A percentile compares a stretch with the other conserved stretches of the same genome.
These are phyloP conservation scores for Ochotona princeps DNA, from an alignment of 2,113 vertebrate genomes.

Conservation along the genomic window DNA sequence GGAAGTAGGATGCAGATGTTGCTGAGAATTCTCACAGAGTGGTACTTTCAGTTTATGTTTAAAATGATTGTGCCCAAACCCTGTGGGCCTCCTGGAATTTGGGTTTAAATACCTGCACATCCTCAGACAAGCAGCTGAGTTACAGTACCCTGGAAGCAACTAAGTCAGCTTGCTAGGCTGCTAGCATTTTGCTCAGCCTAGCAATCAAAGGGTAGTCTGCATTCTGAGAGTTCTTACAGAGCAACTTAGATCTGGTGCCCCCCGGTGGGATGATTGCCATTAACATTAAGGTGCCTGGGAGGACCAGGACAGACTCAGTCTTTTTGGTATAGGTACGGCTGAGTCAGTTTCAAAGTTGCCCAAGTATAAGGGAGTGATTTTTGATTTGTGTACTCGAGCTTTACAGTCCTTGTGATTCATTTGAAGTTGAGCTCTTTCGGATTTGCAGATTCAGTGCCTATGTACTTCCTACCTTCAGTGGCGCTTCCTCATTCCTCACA, in stretches of 20 bases:
- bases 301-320: background rate
- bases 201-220: background rate
- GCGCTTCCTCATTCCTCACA: constrained; percentile 4
- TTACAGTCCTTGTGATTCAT: background rate
- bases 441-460: constrained; percentile 61
- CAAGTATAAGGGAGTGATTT: background rate
- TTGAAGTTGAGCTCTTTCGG: constrained; percentile 52
- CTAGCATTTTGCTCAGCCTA: rapidly evolving
- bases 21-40: background rate
- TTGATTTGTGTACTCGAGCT: constrained; percentile 40
- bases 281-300: background rate
- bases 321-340: background rate
- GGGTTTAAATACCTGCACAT: background rate
- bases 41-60: background rate
- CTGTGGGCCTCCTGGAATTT: background rate
- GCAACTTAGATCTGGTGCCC: background rate
- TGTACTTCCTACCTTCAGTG: constrained; percentile 60
- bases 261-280: background rate
- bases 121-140: background rate
- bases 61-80: background rate
- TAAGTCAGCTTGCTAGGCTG: rapidly evolving
- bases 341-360: background rate
- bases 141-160: background rate
- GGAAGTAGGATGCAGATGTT: background rate
- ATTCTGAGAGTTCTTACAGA: background rate